Evolutionary conservation across 2,113 vertebrate species (phyloP), one percentile per base, ranked within the genome.

Genomic region (Tachuris rubrigastra): DNA sequence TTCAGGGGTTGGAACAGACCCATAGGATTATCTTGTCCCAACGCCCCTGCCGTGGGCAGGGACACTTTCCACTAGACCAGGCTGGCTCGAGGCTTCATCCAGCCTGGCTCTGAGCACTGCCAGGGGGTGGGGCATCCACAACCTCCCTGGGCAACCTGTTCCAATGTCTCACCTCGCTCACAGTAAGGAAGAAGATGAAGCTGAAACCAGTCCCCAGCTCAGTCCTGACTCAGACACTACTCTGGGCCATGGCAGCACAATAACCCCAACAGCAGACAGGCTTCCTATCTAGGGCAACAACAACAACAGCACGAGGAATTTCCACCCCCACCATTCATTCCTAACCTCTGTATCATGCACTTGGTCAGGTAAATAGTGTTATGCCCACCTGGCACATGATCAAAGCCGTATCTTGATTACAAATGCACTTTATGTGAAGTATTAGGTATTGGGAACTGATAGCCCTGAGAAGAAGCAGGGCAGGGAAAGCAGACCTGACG

Each of bases 281-380:
- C 37, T 73, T 56, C 69, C 76, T 55, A 56, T 92, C 47, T 63
- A 84, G 86, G 86, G 65, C 92, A 95, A 58, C 79, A 85, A 31
- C 79, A 85, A 31, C 59, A 91, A 4, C 39, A 66, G 47, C 27
- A 1, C 1, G 15, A 89, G 77, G 73, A 81, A 59, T 65, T 74
- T 83, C 93, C 86, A 91, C 91, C n/a, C 80, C 69, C 69, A 72
- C 27, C 42, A 33, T 25, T 93, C 94, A 91, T 95, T 95, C 95
- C 93, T 87, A 87, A 56, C 80, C 47, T 89, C 80, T 85, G 80
- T 8, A 35, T 95, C 96, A 93, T 3, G 1, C 56, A 35, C 59
- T 35, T 18, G 30, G 55, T 77, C 89, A 87, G 76, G 17, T 95
- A 83, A 89, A 74, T 74, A 74, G 66, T 52, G 39, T 28, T 68